Evolutionary conservation across 2,888 invertebrate genomes (phyloP), one percentile per base, ranked within the genome.

Genomic region (Gymnoscelis rufifasciata): DNA sequence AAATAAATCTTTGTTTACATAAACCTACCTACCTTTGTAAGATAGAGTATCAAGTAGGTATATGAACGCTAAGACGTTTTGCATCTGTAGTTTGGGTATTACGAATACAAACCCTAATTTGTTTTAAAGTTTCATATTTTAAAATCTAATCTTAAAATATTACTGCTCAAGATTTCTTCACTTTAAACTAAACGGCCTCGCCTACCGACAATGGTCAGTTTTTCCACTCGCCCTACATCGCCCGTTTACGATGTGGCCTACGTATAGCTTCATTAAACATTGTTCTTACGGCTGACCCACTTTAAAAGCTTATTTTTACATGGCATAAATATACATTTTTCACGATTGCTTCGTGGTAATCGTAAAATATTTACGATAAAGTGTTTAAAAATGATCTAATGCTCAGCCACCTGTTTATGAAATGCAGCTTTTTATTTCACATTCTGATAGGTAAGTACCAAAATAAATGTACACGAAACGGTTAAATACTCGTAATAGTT

Each of bases 221-320:
- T 19, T 49, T 47, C 30, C 30, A 47, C 52, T 49, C 42, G 38
- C 41, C 49, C 47, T 40, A 54, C 47, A 51, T 52, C 28, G 47
- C 53, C 41, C 65, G 66, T 74, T 75, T 73, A 74, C 62, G 54
- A 53, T 54, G 60, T 43, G 60, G 64, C 55, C 47, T 47, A 57
- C 43, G 51, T 59, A n/a, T 55, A 56, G 67, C 65, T 60, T 61
- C 62, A 55, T 68, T 61, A 60, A 62, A 68, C 61, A 63, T 57
- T 66, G 62, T 71, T 71, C 62, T 65, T 56, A 65, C 64, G 55
- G 59, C 48, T 74, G 78, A 73, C 81, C 82, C 52, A 76, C 58
- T 79, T 66, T 59, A 57, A 56, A 64, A 56, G 61, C 62, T 60
- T 67, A 63, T 64, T 67, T 68, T 71, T 68, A 68, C 59, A 36